A percentile compares a stretch with the other conserved stretches of the same genome.
Evolutionary conservation across 2,113 vertebrate species (phyloP).

Genomic region (Aptenodytes patagonicus): DNA sequence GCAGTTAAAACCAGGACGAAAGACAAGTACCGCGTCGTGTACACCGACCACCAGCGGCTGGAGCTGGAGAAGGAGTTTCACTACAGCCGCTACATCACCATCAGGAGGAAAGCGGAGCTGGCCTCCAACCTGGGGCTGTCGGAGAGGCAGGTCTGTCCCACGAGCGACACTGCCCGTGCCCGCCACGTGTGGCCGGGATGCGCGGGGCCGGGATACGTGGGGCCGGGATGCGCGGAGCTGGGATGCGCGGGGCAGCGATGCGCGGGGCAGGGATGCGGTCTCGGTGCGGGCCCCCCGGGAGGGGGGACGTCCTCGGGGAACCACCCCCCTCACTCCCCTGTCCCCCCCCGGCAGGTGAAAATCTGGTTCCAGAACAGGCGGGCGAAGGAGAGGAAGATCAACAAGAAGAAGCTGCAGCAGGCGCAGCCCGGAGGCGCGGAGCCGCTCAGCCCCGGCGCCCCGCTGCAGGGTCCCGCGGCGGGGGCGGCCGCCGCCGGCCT

Average conservation of each 20-base stretch:
- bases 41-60: constrained; percentile 82
- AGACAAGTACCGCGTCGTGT: constrained; percentile 84
- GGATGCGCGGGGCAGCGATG: not conserved
- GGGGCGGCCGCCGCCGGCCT: too few species aligned
- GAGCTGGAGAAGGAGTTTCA: constrained; percentile 85
- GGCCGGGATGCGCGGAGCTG: rapidly evolving
- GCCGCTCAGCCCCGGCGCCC: constrained; percentile 70
- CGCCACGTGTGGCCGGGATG: not conserved
- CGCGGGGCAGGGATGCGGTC: not conserved
- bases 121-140: constrained; percentile 80
- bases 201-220: not conserved
- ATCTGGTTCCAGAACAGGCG: constrained; percentile 85
- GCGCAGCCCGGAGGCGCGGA: constrained; percentile 64
- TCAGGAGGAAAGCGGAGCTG: constrained; percentile 81
- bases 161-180: not conserved
- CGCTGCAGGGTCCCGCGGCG: too few species aligned
- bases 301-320: not conserved
- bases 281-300: not conserved
- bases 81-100: constrained; percentile 82
- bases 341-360: constrained; percentile 71
- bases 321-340: not conserved
- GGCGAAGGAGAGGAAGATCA: constrained; percentile 82
- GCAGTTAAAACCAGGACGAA: constrained; percentile 83
- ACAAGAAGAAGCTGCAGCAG: constrained; percentile 81
- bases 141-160: constrained; percentile 77